A percentile compares a stretch with the other conserved stretches of the same genome.
These are phyloP conservation scores for Diplodus sargus DNA, from an alignment of 2,797 vertebrate genomes.

Conservation along the genomic window DNA sequence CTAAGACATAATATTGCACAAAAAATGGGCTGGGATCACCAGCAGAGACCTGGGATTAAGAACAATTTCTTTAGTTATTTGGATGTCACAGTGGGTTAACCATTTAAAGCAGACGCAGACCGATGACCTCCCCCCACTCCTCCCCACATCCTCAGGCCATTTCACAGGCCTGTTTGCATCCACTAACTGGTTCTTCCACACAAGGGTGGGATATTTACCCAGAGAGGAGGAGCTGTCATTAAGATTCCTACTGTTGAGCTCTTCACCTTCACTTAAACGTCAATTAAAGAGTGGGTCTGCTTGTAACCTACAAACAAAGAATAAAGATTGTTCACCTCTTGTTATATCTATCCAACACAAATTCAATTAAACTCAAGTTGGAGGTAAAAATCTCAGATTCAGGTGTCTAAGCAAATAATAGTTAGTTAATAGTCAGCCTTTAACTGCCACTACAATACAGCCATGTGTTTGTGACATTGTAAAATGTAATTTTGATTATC, in stretches of 20 bases:
- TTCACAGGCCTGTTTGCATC: constrained; percentile 39
- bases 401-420: neutral
- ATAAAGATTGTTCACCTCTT: fast-evolving
- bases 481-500: neutral
- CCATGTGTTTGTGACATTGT: neutral
- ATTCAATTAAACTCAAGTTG: too few relatives aligned
- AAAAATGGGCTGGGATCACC: too few relatives aligned
- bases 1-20: too few relatives aligned
- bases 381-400: too few relatives aligned
- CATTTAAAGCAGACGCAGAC: constrained; percentile 58
- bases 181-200: constrained; percentile 63
- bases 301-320: neutral
- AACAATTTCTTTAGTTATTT: too few relatives aligned
- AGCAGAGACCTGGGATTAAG: too few relatives aligned
- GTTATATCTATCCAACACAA: neutral
- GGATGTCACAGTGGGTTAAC: constrained; percentile 25
- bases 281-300: neutral
- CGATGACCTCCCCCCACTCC: constrained; percentile 22
- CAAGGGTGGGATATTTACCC: constrained; percentile 44
- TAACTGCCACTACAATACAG: neutral
- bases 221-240: constrained; percentile 45
- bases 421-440: too few relatives aligned
- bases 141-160: constrained; percentile 35
- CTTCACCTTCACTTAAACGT: constrained; percentile 7
- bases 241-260: constrained; percentile 10